These are phyloP conservation scores for Chymomyza caudatula DNA, from an alignment of 2,888 invertebrate species.

Conservation along the genomic window DNA sequence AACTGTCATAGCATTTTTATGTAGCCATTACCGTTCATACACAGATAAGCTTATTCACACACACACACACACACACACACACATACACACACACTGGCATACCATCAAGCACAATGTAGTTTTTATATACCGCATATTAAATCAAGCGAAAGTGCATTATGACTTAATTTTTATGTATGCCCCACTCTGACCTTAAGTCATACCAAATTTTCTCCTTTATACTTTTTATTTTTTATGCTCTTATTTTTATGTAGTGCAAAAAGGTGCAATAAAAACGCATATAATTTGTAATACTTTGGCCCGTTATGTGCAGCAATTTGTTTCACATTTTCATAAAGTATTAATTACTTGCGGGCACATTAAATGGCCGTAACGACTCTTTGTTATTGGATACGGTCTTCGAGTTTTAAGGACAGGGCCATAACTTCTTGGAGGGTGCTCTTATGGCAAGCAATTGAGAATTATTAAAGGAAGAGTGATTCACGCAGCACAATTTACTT, in stretches of 20 bases:
- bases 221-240: background rate
- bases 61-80: constrained; percentile 8
- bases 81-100: constrained; percentile 16
- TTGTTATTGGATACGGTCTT: too few species aligned
- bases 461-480: too few species aligned
- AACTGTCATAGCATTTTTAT: background rate
- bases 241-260: constrained; percentile 55
- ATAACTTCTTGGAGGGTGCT: too few species aligned
- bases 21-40: background rate
- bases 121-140: constrained; percentile 25
- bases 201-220: background rate
- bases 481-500: too few species aligned
- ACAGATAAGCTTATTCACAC: too few species aligned
- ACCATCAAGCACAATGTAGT: background rate
- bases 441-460: too few species aligned
- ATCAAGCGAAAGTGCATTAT: constrained; percentile 53
- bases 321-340: constrained; percentile 17
- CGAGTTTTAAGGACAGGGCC: too few species aligned
- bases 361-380: constrained; percentile 9
- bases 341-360: constrained; percentile 27
- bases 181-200: background rate
- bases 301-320: constrained; percentile 16
- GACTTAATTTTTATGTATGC: constrained; percentile 58
- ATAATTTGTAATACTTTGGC: background rate
- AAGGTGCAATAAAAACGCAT: constrained; percentile 27